Percentiles rank a stretch among this genome's conserved stretches.
Evolutionary conservation across 2,888 invertebrate species (phyloP).

Genomic region (Drosophila mimica): DNA sequence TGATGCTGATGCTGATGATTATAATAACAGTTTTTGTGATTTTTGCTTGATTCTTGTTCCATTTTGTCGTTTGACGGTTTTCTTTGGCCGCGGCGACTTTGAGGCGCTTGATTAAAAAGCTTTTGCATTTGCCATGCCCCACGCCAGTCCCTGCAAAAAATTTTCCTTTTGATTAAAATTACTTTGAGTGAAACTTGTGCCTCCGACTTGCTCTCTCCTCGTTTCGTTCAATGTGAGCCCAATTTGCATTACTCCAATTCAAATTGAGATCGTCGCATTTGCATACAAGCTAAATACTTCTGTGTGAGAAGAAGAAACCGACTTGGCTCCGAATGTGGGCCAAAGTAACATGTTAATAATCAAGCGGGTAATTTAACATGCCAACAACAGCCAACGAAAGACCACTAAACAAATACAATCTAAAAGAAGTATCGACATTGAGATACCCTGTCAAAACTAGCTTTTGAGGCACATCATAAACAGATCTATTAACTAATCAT

Average conservation of each 20-base stretch:
- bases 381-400: slow-evolving; percentile 41
- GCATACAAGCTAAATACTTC: slow-evolving; percentile 39
- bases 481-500: neutral
- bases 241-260: slow-evolving; percentile 34
- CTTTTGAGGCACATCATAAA: neutral
- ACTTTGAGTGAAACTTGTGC: slow-evolving; percentile 44
- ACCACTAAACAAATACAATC: neutral
- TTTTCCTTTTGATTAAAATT: slow-evolving; percentile 53
- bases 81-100: slow-evolving; percentile 65
- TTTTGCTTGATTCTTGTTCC: slow-evolving; percentile 60
- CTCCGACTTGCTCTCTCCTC: neutral
- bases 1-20: slow-evolving; percentile 58
- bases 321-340: slow-evolving; percentile 62
- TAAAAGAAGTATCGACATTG: neutral
- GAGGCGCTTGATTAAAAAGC: slow-evolving; percentile 77
- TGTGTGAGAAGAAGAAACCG: slow-evolving; percentile 27
- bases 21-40: slow-evolving; percentile 77
- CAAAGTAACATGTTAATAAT: slow-evolving; percentile 65
- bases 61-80: slow-evolving; percentile 39
- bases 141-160: slow-evolving; percentile 3
- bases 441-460: slow-evolving; percentile 35
- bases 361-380: slow-evolving; percentile 75
- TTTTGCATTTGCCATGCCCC: slow-evolving; percentile 54
- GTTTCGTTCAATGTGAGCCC: slow-evolving; percentile 14
- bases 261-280: slow-evolving; percentile 47